Conservation (phyloP, 2,888 invertebrate genomes). For the Orthonychiurus folsomi region DNA sequence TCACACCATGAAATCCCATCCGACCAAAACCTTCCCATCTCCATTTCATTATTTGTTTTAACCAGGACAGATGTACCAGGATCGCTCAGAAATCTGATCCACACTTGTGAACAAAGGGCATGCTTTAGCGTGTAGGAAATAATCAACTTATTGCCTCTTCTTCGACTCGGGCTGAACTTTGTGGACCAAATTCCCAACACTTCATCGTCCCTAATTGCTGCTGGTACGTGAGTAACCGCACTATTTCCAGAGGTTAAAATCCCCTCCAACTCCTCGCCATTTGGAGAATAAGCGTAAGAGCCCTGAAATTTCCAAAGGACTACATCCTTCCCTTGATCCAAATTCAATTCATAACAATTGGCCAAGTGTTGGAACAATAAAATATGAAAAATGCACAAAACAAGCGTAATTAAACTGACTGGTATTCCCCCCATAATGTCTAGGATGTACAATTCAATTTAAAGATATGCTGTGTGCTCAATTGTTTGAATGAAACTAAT, state of each 20-base stretch:
- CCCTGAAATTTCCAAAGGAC: constrained; percentile 4
- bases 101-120: not conserved
- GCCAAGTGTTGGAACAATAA: too few relatives aligned
- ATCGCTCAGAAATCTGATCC: not conserved
- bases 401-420: too few relatives aligned
- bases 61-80: not conserved
- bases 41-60: not conserved
- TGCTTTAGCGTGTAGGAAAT: constrained; percentile 1
- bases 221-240: not conserved
- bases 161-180: not conserved
- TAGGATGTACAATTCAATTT: too few relatives aligned
- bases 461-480: too few relatives aligned
- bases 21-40: not conserved
- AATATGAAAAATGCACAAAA: too few relatives aligned
- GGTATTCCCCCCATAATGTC: too few relatives aligned
- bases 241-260: not conserved
- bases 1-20: constrained; percentile 2
- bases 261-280: not conserved
- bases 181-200: not conserved
- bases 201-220: not conserved
- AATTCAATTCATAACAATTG: constrained; percentile 1
- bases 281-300: not conserved
- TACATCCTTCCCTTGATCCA: not conserved
- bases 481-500: too few relatives aligned
- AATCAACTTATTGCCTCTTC: not conserved